A percentile compares a stretch with the other conserved stretches of the same genome.
These are phyloP conservation scores for Sapajus apella DNA, from an alignment of 2,113 vertebrate species.

Conservation along the genomic window DNA sequence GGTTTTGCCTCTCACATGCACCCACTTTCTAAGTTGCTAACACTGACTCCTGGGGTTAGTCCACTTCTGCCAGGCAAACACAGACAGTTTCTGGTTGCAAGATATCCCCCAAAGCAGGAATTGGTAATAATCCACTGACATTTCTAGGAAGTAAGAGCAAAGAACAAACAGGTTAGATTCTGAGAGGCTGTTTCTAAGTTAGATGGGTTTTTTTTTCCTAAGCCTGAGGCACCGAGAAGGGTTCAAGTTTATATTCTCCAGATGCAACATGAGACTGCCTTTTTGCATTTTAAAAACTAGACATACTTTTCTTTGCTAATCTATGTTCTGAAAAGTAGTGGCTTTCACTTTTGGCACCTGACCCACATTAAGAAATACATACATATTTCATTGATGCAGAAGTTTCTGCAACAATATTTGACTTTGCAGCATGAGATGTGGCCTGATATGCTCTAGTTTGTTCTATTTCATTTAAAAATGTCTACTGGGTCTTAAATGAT, in stretches of 20 bases:
- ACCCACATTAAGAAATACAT: background rate
- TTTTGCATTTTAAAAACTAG: background rate
- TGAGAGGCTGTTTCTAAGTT: background rate
- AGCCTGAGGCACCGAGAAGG: background rate
- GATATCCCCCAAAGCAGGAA: background rate
- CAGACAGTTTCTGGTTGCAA: background rate
- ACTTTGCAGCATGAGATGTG: background rate
- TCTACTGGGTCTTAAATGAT: background rate
- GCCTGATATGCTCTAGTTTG: background rate
- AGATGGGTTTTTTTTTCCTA: background rate
- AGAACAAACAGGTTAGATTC: background rate
- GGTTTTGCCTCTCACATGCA: background rate
- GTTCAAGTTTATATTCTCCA: background rate
- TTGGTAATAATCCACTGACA: background rate
- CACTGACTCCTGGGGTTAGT: background rate
- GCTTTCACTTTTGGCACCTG: background rate
- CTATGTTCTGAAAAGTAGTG: background rate
- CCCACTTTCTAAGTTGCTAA: background rate
- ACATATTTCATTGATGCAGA: background rate
- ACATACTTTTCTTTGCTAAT: background rate
- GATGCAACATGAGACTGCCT: background rate
- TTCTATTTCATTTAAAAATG: background rate
- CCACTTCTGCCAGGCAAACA: background rate
- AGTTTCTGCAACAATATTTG: background rate
- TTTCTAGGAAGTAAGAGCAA: background rate